Evolutionary conservation across 2,888 invertebrate genomes (phyloP).

Genomic region (Anoncus sp.): DNA sequence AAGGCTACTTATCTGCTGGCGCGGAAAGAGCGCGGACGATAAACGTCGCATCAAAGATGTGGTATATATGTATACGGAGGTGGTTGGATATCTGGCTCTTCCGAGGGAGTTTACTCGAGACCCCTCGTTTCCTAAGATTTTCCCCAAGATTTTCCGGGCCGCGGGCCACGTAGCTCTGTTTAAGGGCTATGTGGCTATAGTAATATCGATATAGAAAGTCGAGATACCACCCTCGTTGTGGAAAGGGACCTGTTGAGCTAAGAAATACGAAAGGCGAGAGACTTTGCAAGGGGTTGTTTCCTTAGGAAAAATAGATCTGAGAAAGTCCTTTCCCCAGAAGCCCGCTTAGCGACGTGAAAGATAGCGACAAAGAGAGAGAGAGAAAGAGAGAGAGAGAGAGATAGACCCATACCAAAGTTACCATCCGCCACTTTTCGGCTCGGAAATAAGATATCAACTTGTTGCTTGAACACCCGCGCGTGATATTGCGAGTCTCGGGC

Average conservation of each 20-base stretch:
- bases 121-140: constrained; percentile 59
- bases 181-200: constrained; percentile 36
- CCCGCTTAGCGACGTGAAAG: constrained; percentile 10
- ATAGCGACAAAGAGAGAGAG: constrained; percentile 14
- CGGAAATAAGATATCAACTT: constrained; percentile 80
- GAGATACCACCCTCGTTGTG: constrained; percentile 44
- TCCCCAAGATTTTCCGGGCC: constrained; percentile 69
- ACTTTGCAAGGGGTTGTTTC: constrained; percentile 58
- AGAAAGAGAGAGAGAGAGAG: constrained; percentile 12
- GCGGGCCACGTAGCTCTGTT: constrained; percentile 46
- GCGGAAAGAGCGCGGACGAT: constrained; percentile 59
- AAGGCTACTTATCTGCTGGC: constrained; percentile 55
- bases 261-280: constrained; percentile 61
- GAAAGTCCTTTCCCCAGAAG: constrained; percentile 42
- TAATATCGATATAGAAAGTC: constrained; percentile 27
- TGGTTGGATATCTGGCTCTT: constrained; percentile 23
- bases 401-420: constrained; percentile 31
- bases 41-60: constrained; percentile 50
- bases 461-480: constrained; percentile 72
- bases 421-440: constrained; percentile 44
- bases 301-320: constrained; percentile 66
- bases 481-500: constrained; percentile 70
- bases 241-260: constrained; percentile 78
- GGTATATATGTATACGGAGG: constrained; percentile 3
- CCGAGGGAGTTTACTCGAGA: constrained; percentile 50